Evolutionary conservation across 2,888 invertebrate genomes (phyloP).

Genomic region (Aporophyla nigra): DNA sequence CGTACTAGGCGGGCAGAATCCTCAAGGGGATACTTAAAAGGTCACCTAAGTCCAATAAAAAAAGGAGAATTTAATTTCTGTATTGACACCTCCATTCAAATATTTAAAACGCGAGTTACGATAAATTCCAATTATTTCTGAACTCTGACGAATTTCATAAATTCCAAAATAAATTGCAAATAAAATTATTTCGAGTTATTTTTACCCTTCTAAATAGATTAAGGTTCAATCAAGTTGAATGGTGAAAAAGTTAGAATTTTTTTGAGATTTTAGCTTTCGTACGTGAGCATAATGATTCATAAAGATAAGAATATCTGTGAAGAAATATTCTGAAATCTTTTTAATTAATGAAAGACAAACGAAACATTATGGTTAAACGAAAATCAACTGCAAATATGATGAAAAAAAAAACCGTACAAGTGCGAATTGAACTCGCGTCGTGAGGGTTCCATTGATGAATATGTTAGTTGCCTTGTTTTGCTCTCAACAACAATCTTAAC

Average conservation of each 20-base stretch:
- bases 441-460: no score
- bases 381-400: background rate
- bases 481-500: no score
- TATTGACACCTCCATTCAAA: constrained; percentile 36
- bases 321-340: background rate
- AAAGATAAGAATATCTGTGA: constrained; percentile 12
- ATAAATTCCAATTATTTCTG: constrained; percentile 30
- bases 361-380: background rate
- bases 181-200: constrained; percentile 18
- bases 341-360: background rate
- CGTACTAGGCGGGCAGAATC: constrained; percentile 36
- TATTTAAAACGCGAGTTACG: constrained; percentile 28
- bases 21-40: constrained; percentile 19
- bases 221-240: constrained; percentile 29
- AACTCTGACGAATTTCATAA: constrained; percentile 27
- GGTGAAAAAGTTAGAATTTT: background rate
- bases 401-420: background rate
- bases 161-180: constrained; percentile 28
- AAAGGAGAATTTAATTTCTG: constrained; percentile 13
- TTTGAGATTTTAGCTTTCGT: constrained; percentile 19
- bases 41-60: constrained; percentile 9
- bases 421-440: no score
- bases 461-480: no score
- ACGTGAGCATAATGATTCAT: constrained; percentile 27
- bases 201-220: constrained; percentile 16